phyloP scores from a whole-genome alignment of 2,797 vertebrate genomes.

The Falco naumanni region DNA sequence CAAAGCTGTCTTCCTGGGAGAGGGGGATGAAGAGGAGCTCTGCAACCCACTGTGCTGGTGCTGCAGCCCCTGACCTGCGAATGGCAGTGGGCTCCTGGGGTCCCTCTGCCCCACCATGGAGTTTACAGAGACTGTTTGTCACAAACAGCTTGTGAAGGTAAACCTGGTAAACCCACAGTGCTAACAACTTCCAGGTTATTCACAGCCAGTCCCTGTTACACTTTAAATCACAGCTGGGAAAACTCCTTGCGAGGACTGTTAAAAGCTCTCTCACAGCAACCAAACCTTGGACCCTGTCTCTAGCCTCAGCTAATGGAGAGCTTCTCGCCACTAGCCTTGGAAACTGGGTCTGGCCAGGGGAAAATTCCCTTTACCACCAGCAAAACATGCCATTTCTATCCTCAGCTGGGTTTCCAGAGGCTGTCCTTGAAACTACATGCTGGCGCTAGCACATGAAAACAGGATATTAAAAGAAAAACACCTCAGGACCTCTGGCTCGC shows the following conservation, averaged over 20 bases:
- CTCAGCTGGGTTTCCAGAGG: background rate
- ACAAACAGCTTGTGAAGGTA: background rate
- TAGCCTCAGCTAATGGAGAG: background rate
- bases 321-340: background rate
- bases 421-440: background rate
- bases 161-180: background rate
- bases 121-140: background rate
- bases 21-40: background rate
- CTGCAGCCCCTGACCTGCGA: background rate
- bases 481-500: background rate
- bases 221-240: background rate
- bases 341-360: background rate
- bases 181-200: background rate
- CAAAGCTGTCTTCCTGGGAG: background rate
- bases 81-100: too few relatives aligned
- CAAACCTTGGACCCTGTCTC: background rate
- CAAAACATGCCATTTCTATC: background rate
- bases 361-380: background rate
- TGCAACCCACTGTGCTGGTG: accelerated
- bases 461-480: background rate
- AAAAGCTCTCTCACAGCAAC: background rate
- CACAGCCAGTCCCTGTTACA: background rate
- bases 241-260: background rate
- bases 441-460: too few relatives aligned
- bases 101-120: background rate